Conservation (phyloP, 2,113 vertebrate genomes). For the Pithys albifrons region DNA sequence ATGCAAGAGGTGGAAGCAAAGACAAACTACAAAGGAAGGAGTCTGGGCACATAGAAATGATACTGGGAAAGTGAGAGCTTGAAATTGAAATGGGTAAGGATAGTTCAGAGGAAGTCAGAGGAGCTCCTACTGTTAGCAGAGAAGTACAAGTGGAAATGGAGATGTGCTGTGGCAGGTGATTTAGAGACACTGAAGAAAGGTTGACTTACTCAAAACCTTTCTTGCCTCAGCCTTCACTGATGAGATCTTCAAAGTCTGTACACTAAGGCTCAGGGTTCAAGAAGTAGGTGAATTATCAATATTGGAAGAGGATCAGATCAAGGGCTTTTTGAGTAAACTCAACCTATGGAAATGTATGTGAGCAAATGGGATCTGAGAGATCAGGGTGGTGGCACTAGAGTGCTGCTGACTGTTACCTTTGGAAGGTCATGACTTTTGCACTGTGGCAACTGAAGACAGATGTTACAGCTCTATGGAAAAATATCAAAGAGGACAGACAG, state of each 20-base stretch:
- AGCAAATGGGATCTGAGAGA: neutral
- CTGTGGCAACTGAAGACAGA: accelerated
- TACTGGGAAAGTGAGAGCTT: neutral
- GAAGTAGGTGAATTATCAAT: neutral
- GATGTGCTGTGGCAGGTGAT: neutral
- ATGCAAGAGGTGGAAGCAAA: neutral
- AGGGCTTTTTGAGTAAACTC: neutral
- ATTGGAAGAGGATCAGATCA: neutral
- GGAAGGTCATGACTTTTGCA: neutral
- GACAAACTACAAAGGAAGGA: neutral
- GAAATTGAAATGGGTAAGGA: neutral
- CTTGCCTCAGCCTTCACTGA: neutral
- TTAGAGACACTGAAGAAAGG: neutral
- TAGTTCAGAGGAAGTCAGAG: neutral
- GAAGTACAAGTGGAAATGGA: neutral
- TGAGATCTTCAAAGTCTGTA: neutral
- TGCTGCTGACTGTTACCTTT: neutral
- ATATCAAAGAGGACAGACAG: neutral
- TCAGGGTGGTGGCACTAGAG: neutral
- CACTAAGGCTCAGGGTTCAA: neutral
- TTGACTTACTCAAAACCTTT: neutral
- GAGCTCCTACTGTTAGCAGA: neutral
- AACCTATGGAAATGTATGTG: neutral
- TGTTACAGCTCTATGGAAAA: neutral
- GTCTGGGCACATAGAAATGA: neutral